These are phyloP conservation scores for Chionomys nivalis DNA, from an alignment of 2,113 vertebrate species.

Conservation along the genomic window DNA sequence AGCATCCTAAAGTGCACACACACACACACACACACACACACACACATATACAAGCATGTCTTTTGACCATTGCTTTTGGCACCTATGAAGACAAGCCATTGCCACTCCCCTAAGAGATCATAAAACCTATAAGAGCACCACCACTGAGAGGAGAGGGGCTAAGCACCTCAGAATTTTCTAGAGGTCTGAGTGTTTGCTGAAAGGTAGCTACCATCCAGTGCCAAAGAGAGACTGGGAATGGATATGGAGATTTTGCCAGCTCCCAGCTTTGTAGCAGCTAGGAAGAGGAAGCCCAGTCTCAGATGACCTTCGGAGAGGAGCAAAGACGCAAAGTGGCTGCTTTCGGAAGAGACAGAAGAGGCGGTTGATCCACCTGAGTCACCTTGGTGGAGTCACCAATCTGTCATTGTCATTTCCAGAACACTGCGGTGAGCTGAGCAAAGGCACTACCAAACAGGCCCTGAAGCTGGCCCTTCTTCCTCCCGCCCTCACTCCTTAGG, in stretches of 20 bases:
- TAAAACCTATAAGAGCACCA: not conserved
- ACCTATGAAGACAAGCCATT: not conserved
- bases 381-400: not conserved
- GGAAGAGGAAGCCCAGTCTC: not conserved
- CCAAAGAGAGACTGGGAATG: not conserved
- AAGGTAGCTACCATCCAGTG: not conserved
- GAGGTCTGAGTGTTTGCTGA: not conserved
- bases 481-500: not conserved
- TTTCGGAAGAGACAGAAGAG: not conserved
- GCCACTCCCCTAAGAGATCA: not conserved
- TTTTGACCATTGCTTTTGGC: conserved; percentile 4
- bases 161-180: not conserved
- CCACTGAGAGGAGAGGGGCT: not conserved
- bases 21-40: not conserved
- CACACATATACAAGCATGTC: not conserved
- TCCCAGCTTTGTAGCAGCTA: not conserved
- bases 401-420: not conserved
- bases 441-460: not conserved
- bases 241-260: not conserved
- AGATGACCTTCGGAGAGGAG: not conserved
- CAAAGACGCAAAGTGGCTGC: not conserved
- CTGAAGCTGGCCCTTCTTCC: not conserved
- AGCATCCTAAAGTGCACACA: too few relatives aligned
- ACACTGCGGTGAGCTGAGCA: not conserved
- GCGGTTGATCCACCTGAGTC: not conserved